Percentiles rank a stretch among this genome's conserved stretches.
Evolutionary conservation across 2,797 vertebrate genomes (phyloP).

Genomic region (Novumbra hubbsi): DNA sequence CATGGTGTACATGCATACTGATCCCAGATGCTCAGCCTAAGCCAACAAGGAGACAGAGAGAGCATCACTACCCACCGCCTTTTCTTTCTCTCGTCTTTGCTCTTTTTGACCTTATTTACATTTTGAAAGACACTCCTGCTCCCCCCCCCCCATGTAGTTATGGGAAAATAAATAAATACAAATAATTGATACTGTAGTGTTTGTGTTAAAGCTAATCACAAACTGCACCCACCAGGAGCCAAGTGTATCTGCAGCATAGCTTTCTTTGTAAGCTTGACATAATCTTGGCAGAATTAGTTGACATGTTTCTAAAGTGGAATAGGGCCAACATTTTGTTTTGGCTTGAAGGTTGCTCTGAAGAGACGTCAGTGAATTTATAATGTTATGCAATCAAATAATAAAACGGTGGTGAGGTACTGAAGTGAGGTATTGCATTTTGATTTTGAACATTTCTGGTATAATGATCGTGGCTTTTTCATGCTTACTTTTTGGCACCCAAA

Average conservation of each 20-base stretch:
- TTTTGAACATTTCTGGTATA: constrained; percentile 53
- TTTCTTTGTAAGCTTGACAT: constrained; percentile 70
- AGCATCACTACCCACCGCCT: constrained; percentile 33
- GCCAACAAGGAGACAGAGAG: constrained; percentile 57
- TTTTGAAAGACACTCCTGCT: constrained; percentile 27
- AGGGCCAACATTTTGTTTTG: constrained; percentile 69
- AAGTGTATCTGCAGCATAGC: constrained; percentile 68
- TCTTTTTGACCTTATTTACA: constrained; percentile 36
- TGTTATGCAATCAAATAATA: constrained; percentile 71
- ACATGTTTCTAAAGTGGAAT: constrained; percentile 65
- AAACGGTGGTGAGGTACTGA: constrained; percentile 54
- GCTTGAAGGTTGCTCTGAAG: constrained; percentile 58
- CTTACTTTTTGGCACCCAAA: constrained; percentile 51
- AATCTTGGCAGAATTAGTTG: constrained; percentile 74
- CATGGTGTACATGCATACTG: constrained; percentile 67
- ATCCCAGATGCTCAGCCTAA: constrained; percentile 67
- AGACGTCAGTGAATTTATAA: constrained; percentile 60
- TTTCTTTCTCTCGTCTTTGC: constrained; percentile 13
- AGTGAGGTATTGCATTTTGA: constrained; percentile 57
- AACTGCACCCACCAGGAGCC: constrained; percentile 66
- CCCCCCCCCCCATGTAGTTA: constrained; percentile 50
- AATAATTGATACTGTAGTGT: constrained; percentile 61
- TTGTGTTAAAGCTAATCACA: constrained; percentile 70
- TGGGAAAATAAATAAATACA: constrained; percentile 61
- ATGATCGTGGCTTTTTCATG: constrained; percentile 46